These are phyloP conservation scores for Melanophora roralis DNA, from an alignment of 2,888 invertebrate genomes.

Conservation along the genomic window DNA sequence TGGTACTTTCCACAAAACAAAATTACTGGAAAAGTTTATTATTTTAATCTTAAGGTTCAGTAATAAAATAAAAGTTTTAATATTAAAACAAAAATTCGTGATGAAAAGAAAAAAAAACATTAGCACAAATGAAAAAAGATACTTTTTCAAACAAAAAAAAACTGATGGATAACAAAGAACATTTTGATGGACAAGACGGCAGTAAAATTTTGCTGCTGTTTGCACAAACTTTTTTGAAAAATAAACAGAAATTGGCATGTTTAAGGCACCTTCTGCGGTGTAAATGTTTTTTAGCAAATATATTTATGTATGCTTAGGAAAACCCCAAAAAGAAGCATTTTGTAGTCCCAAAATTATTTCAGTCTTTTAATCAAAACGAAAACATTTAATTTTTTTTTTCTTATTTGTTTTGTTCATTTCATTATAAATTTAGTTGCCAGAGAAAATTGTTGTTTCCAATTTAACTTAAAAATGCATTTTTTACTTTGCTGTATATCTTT, in stretches of 20 bases:
- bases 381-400: neutral
- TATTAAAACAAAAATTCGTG: conserved; percentile 17
- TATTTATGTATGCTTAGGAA: neutral
- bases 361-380: conserved; percentile 2
- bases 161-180: conserved; percentile 3
- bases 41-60: too few relatives aligned
- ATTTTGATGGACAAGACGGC: conserved; percentile 6
- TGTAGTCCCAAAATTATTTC: neutral
- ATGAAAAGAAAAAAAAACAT: conserved; percentile 12
- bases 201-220: neutral
- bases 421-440: conserved; percentile 11
- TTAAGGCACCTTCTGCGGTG: neutral
- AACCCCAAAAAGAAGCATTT: neutral
- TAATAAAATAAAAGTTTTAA: neutral
- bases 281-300: neutral
- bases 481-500: conserved; percentile 10
- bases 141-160: neutral
- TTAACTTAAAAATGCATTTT: conserved; percentile 36
- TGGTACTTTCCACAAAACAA: too few relatives aligned
- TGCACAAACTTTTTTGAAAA: neutral
- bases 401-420: neutral
- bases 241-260: neutral
- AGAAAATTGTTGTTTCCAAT: conserved; percentile 1
- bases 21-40: too few relatives aligned
- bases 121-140: conserved; percentile 15